Base-by-base conservation (phyloP, 2,113 vertebrate species). In the Salminus brasiliensis region DNA sequence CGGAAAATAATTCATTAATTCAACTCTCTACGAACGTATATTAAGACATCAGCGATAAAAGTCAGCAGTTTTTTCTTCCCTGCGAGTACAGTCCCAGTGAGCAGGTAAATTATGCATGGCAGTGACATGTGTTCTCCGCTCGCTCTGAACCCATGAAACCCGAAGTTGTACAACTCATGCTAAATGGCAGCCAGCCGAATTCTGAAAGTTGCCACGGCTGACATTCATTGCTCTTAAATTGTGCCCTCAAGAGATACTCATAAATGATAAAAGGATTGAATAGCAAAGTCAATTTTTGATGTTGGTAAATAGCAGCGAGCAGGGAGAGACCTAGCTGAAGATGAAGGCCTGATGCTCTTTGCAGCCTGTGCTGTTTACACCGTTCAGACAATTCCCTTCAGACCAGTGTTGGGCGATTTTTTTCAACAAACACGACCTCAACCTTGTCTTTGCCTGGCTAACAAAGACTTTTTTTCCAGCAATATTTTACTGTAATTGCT, bases 241-340 rank as follows among this genome's bases (percentile, higher is more conserved):
- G 60, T 7, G 8, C 27, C 32, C 60, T 34, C 15, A 1, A 34
- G 62, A 21, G 32, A 21, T 21, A 3, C 32, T 39, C 62, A 36
- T 66, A 11, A 66, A 39, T 39, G 62, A 66, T 63, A 32, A 63
- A 63, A 63, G 32, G 60, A 34, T 66, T 39, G 62, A 36, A 39
- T 55, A 55, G 52, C 16, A 55, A 55, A 55, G 52, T 25, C 62
- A 39, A 65, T 36, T 39, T 39, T 23, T 23, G 16, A 39, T 66
- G 62, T 39, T 66, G 34, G 36, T 66, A 66, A 66, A 66, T 32
- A 66, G 32, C n/a, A n/a, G 12, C 21, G 18, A 21, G 16, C 5
- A 1, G 6, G 29, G 32, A 36, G 34, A 36, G 15, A 36, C 8
- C 4, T 12, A n/a, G 34, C 2, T 36, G 15, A 39, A 34, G 16